Conservation (phyloP, 2,113 vertebrate genomes). For the Leucosticte australis region DNA sequence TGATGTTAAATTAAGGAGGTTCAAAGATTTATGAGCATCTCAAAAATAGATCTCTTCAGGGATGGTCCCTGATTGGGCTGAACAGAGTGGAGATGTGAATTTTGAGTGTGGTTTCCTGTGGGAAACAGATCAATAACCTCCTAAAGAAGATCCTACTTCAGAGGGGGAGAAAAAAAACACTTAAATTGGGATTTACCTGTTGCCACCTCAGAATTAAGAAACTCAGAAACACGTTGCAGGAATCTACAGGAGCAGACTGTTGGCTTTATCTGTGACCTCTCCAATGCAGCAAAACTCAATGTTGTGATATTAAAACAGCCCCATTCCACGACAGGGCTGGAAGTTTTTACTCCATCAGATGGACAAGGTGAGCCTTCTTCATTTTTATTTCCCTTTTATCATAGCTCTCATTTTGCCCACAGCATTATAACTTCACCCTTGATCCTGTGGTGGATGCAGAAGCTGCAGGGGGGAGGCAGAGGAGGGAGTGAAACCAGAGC, state of each 20-base stretch:
- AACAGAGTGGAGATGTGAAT: neutral
- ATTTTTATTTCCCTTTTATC: neutral
- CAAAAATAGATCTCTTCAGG: neutral
- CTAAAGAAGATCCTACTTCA: neutral
- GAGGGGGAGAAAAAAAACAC: neutral
- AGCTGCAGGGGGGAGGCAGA: neutral
- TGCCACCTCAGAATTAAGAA: neutral
- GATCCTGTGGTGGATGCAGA: neutral
- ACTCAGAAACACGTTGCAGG: neutral
- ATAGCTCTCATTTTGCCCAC: neutral
- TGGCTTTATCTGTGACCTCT: neutral
- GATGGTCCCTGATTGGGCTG: neutral
- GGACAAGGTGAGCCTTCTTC: fast-evolving
- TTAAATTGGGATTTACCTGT: neutral
- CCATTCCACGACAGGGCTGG: neutral
- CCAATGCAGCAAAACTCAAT: neutral
- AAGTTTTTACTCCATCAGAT: neutral
- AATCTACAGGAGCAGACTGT: neutral
- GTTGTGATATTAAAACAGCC: neutral
- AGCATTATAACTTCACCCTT: neutral
- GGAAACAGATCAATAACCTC: neutral
- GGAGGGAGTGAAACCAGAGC: neutral
- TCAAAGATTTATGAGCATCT: neutral
- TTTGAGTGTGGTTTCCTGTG: neutral
- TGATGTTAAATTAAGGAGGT: neutral